Conservation (phyloP, 2,797 vertebrate species). For the Amphiprion clarkii region DNA sequence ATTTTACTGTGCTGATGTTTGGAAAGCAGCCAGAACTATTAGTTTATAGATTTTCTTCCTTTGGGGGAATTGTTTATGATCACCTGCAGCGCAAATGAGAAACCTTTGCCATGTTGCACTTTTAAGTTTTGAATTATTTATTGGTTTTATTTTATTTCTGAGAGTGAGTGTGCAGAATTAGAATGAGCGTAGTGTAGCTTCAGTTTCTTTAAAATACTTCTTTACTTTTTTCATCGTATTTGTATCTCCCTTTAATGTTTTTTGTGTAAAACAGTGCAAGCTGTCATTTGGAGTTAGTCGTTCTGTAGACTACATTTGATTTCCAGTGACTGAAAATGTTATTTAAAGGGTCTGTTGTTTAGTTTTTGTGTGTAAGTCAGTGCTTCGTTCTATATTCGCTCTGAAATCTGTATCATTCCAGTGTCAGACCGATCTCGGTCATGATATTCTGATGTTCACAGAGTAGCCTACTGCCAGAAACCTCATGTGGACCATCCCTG, state of each 20-base stretch:
- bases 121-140: constrained; percentile 14
- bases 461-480: constrained; percentile 67
- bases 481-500: constrained; percentile 37
- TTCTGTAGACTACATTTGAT: not conserved
- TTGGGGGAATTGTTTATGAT: not conserved
- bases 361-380: constrained; percentile 7
- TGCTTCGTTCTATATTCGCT: constrained; percentile 9
- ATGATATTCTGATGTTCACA: constrained; percentile 43
- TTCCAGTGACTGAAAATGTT: constrained; percentile 5
- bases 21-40: constrained; percentile 12
- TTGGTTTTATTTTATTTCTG: constrained; percentile 26
- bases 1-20: constrained; percentile 34
- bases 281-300: constrained; percentile 1
- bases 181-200: constrained; percentile 10
- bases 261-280: constrained; percentile 4
- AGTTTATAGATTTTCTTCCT: not conserved
- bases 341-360: constrained; percentile 26
- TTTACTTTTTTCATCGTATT: constrained; percentile 21
- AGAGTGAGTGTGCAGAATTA: constrained; percentile 16
- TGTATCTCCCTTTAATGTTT: constrained; percentile 18
- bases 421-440: constrained; percentile 30
- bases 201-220: constrained; percentile 19
- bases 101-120: constrained; percentile 38
- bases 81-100: constrained; percentile 5
- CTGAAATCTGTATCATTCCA: constrained; percentile 61